Base-by-base conservation (phyloP, 2,888 invertebrate genomes). In the Eustalomyia histrio region DNA sequence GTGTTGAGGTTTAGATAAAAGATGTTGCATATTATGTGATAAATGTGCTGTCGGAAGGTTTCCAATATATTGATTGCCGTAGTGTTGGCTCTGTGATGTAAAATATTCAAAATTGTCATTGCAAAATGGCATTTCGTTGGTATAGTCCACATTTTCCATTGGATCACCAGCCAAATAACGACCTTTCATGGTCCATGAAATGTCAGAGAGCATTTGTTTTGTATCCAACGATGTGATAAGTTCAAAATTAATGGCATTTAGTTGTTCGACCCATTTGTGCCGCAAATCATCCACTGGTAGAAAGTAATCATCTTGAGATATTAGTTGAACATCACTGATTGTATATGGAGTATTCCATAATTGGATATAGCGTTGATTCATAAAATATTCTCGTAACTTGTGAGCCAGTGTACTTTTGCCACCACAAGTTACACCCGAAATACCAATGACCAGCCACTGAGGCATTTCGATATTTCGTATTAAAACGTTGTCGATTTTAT, bases 381-480 rank as follows among this genome's bases (percentile, higher is more conserved):
- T 84, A 72, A 91, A 90, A 73, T 89, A 90, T 16, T 89, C 87
- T 6, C 89, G 90, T 17, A 97, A 87, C 74, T 91, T 91, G 68
- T 91, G 92, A 0, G 95, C 93, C 47, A 96, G 87, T 0, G 95
- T 94, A 0, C 96, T 95, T 91, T 97, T 97, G 0, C 97, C 97
- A 18, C 96, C 95, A 86, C 95, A 95, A 0, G 97, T 97, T 1
- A 95, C 95, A 0, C 97, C 96, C 50, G 95, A 94, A 83, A 97
- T 92, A 8, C 95, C 96, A 76, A 95, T 90, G 67, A 94, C 90
- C 50, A 93, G 84, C 92, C 92, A 93, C 82, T 90, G 92, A 86
- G 85, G 92, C 88, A 86, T 92, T 78, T 84, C 88, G 83, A 73
- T 83, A 57, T 47, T 60, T 10, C 29, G 4, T 65, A 35, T 61